Base-by-base conservation (phyloP, 2,113 vertebrate species). In the Ammospiza nelsoni region DNA sequence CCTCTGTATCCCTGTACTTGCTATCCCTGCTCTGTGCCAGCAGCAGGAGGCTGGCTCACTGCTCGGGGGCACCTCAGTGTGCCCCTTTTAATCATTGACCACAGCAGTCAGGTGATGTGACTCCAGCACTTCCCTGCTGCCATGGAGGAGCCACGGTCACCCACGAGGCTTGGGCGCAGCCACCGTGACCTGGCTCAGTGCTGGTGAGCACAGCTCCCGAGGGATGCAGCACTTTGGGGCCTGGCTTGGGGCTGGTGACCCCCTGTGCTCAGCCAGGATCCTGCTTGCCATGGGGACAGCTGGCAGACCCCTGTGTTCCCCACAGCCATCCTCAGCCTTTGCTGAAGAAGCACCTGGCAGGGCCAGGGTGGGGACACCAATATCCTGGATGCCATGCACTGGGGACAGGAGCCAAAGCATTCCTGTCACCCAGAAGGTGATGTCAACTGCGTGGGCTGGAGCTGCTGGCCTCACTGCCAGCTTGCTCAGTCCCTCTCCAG, bases 11-110 rank as follows among this genome's bases (percentile, higher is more conserved):
- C 1, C n/a, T 25, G 41, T 14, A 17, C 37, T 51, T 44, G 35
- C 59, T 72, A 27, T 25, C 35, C 33, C 18, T 2, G 0, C 41
- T 85, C 46, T 1, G 4, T 68, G 74, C 74, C 5, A 6, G 35
- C 69, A 29, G 49, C 0, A 0, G 33, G 65, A 76, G n/a, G 27
- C 54, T 12, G 12, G 33, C 6, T 58, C 22, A 41, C 31, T 5
- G 5, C 44, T 69, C 1, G 0, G 20, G 74, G 54, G 68, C 94
- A 83, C 44, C 41, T 83, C 66, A 68, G 1, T 37, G 59, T 89
- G 57, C 39, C 63, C 61, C 88, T 88, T 86, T 95, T 88, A 93
- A 95, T 95, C 54, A 90, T 73, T 92, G 94, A 88, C 86, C 13
- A 23, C 44, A 2, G 65, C n/a, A 21, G 52, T 67, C 77, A 63